These are phyloP conservation scores for Andrena bicolor DNA, from an alignment of 2,888 invertebrate genomes.

Conservation along the genomic window DNA sequence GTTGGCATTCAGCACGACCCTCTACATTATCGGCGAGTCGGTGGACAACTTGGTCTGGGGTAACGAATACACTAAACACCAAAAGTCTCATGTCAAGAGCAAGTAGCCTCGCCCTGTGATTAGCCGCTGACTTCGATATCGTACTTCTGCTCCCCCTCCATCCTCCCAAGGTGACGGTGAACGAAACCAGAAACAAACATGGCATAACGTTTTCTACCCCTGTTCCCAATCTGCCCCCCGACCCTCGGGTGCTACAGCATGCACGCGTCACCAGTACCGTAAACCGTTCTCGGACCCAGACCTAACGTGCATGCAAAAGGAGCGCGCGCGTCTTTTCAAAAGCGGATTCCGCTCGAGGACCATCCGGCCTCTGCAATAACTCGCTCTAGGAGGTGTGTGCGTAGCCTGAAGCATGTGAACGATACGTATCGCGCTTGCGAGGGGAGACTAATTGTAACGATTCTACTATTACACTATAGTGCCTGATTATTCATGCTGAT, in stretches of 20 bases:
- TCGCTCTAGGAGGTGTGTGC: slow-evolving; percentile 23
- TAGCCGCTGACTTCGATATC: slow-evolving; percentile 70
- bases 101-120: slow-evolving; percentile 78
- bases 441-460: slow-evolving; percentile 61
- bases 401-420: slow-evolving; percentile 54
- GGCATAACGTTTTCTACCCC: slow-evolving; percentile 21
- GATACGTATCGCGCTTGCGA: slow-evolving; percentile 30
- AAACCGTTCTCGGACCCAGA: slow-evolving; percentile 34
- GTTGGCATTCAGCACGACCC: slow-evolving; percentile 87
- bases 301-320: slow-evolving; percentile 58
- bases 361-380: slow-evolving; percentile 46
- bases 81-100: slow-evolving; percentile 80
- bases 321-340: slow-evolving; percentile 12
- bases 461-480: slow-evolving; percentile 30
- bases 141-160: slow-evolving; percentile 70
- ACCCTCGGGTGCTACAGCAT: slow-evolving; percentile 41
- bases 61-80: slow-evolving; percentile 84
- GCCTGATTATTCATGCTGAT: slow-evolving; percentile 39
- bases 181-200: slow-evolving; percentile 60
- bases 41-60: slow-evolving; percentile 91
- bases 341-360: slow-evolving; percentile 23
- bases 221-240: background rate
- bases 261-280: slow-evolving; percentile 30
- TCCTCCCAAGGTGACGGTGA: slow-evolving; percentile 78
- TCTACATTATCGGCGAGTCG: slow-evolving; percentile 91